phyloP scores from a whole-genome alignment of 2,797 vertebrate species.

The Melanotaenia maccullochi region DNA sequence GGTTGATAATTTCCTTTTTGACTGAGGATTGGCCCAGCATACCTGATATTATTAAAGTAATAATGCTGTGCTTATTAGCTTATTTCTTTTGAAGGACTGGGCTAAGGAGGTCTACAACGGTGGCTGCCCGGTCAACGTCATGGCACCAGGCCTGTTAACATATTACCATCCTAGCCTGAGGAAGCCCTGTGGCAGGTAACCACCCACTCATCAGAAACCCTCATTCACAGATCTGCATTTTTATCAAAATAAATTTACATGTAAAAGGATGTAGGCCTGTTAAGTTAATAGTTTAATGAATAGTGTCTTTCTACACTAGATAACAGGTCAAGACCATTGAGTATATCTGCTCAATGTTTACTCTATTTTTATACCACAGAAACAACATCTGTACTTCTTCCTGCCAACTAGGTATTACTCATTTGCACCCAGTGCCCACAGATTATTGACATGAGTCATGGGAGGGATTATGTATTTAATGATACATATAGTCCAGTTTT shows the following conservation, averaged over 20 bases:
- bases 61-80: constrained; percentile 4
- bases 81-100: constrained; percentile 76
- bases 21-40: not conserved
- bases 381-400: constrained; percentile 18
- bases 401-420: constrained; percentile 31
- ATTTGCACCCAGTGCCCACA: constrained; percentile 23
- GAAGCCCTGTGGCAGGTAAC: constrained; percentile 82
- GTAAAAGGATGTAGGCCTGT: not conserved
- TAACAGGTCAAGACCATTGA: constrained; percentile 10
- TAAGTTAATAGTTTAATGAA: not conserved
- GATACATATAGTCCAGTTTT: constrained; percentile 56
- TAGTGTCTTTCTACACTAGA: constrained; percentile 5
- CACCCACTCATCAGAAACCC: constrained; percentile 41
- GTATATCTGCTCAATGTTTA: constrained; percentile 16
- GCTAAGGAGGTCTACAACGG: constrained; percentile 78
- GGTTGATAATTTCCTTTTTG: not conserved
- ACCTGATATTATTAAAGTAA: not conserved
- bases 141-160: constrained; percentile 81
- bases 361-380: constrained; percentile 41
- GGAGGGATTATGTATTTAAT: constrained; percentile 53
- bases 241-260: not conserved
- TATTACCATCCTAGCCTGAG: constrained; percentile 82
- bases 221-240: constrained; percentile 15
- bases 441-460: constrained; percentile 47
- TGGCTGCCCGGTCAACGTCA: constrained; percentile 84